Evolutionary conservation across 2,888 invertebrate species (phyloP), one percentile per base, ranked within the genome.

Genomic region (Cistogaster globosa): DNA sequence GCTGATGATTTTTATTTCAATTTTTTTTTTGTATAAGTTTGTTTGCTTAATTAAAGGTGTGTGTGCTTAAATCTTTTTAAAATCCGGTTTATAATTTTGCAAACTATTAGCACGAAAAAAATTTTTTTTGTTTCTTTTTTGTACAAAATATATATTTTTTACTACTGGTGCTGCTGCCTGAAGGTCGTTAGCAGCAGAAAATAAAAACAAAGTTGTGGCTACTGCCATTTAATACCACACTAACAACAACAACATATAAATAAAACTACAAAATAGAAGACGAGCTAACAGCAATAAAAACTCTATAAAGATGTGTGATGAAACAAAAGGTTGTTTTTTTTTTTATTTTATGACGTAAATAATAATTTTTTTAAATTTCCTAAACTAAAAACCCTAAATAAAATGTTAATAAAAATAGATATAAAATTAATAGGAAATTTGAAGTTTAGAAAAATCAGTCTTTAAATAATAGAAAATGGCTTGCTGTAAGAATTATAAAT

Each of bases 181-280:
- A 86, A 86, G 86, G 86, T 86, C 86, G 79, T 86, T 86, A 83
- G 79, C 83, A 86, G 86, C 79, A 79, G 69, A 74, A 58, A 76
- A 58, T 3, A 18, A 60, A 48, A 16, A 36, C 53, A 69, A 45
- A 7, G n/a, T 18, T 45, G 26, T 20, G 20, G 38, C 79, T 36
- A 32, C 53, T 57, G 36, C 12, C 65, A 26, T 38, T 57, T 68
- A 45, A n/a, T 53, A 76, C 51, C 48, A 71, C 65, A 32, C 36
- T 3, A 57, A 4, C 26, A 1, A 45, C 18, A 53, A n/a, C 16
- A 16, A 45, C 16, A 12, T 3, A 12, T 1, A 16, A 16, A 14
- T 18, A 51, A 11, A 8, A 26, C 14, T 48, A 32, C 45, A 45
- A 32, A 8, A 32, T 32, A 72, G 26, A 32, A 58, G 48, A 45